These are phyloP conservation scores for Campoplex nolae DNA, from an alignment of 2,888 invertebrate species.

Conservation along the genomic window DNA sequence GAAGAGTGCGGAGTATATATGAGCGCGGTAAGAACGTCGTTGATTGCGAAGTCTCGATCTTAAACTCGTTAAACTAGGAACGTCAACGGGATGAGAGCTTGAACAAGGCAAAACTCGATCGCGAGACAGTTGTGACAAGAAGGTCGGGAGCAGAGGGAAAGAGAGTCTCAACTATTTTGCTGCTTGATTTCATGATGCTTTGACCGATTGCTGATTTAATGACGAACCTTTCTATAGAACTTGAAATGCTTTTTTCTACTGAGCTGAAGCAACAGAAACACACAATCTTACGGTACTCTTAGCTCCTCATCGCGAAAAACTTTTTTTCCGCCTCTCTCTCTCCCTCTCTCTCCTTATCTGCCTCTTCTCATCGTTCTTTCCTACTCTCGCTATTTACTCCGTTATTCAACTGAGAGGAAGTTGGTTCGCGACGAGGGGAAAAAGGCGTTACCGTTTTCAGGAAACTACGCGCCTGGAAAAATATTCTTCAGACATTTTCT, in stretches of 20 bases:
- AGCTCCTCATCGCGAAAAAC: slow-evolving; percentile 23
- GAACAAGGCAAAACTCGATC: slow-evolving; percentile 30
- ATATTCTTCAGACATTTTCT: not conserved
- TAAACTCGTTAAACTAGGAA: slow-evolving; percentile 34
- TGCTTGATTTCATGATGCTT: slow-evolving; percentile 43
- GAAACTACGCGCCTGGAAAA: not conserved
- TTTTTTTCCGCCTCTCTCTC: not conserved
- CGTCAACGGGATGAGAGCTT: slow-evolving; percentile 3
- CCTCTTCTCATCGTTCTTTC: not conserved
- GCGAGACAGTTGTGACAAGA: slow-evolving; percentile 8
- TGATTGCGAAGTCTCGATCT: slow-evolving; percentile 34
- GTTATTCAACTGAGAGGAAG: slow-evolving; percentile 53
- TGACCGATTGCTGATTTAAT: slow-evolving; percentile 23
- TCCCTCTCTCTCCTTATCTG: slow-evolving; percentile 3
- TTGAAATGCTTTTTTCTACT: slow-evolving; percentile 23
- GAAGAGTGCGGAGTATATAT: not conserved
- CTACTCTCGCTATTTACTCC: slow-evolving; percentile 24
- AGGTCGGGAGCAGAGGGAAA: not conserved
- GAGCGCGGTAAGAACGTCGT: slow-evolving; percentile 23
- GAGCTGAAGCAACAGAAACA: slow-evolving; percentile 2
- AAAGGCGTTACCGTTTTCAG: slow-evolving; percentile 10
- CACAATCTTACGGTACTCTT: slow-evolving; percentile 64
- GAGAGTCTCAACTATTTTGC: slow-evolving; percentile 36
- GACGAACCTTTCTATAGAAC: slow-evolving; percentile 1
- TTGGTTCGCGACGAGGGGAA: not conserved